These are phyloP conservation scores for Tiliacea citrago DNA, from an alignment of 2,888 invertebrate species.

Conservation along the genomic window DNA sequence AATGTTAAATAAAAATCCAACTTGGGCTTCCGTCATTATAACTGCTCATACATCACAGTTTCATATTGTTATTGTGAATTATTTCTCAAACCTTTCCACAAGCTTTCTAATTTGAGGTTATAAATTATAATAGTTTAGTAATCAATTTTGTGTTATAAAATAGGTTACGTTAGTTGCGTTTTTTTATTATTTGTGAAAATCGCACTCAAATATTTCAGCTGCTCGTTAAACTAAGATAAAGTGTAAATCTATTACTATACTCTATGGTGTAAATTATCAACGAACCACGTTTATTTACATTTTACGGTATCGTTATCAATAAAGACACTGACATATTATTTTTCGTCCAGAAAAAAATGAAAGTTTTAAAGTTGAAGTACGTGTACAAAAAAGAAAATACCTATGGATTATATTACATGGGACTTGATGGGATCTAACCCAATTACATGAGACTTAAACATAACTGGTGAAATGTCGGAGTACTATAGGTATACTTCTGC, in stretches of 20 bases:
- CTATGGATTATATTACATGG: too few species aligned
- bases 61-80: neutral
- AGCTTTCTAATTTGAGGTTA: slow-evolving; percentile 9
- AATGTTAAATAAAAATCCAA: slow-evolving; percentile 79
- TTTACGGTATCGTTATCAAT: neutral
- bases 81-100: neutral
- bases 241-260: too few species aligned
- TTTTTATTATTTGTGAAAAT: neutral
- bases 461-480: too few species aligned
- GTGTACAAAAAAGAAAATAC: too few species aligned
- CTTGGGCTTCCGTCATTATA: slow-evolving; percentile 80
- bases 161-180: neutral
- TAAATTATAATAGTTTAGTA: slow-evolving; percentile 8
- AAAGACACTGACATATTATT: neutral
- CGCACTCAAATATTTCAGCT: too few species aligned
- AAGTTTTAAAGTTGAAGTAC: too few species aligned
- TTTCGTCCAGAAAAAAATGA: slow-evolving; percentile 7
- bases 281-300: slow-evolving; percentile 27
- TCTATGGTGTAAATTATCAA: too few species aligned
- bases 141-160: too few species aligned
- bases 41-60: neutral
- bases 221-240: neutral
- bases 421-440: too few species aligned
- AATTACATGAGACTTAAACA: too few species aligned
- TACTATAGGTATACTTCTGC: too few species aligned